These are phyloP conservation scores for Pseudochaenichthys georgianus DNA, from an alignment of 2,797 vertebrate species.

Conservation along the genomic window DNA sequence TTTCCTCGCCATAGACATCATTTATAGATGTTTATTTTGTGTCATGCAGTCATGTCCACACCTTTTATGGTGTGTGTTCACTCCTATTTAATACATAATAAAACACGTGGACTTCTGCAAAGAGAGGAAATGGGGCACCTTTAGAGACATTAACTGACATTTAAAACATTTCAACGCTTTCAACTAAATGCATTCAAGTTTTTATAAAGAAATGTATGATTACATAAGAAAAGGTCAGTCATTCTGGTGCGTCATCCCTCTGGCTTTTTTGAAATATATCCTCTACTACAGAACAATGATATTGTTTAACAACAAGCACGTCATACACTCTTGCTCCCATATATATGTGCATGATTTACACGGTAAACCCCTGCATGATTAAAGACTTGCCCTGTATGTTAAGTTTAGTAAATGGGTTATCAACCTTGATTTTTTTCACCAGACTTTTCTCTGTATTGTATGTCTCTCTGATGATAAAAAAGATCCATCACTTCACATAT, in stretches of 20 bases:
- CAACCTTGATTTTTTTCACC: not conserved
- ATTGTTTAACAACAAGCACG: not conserved
- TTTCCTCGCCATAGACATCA: not conserved
- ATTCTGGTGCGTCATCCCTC: not conserved
- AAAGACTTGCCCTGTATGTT: too few species aligned
- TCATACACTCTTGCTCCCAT: not conserved
- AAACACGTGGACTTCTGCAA: not conserved
- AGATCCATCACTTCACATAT: conserved; percentile 14
- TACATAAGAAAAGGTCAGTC: not conserved
- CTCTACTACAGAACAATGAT: not conserved
- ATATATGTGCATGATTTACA: not conserved
- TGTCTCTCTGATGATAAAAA: not conserved
- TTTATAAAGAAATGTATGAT: not conserved
- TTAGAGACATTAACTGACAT: not conserved
- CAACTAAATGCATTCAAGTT: conserved; percentile 15
- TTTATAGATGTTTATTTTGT: conserved; percentile 27
- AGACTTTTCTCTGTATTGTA: not conserved
- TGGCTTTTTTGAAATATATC: conserved; percentile 2
- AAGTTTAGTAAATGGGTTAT: not conserved
- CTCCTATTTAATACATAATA: conserved; percentile 9
- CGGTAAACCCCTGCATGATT: not conserved
- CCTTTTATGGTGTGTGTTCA: conserved; percentile 30
- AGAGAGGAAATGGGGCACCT: conserved; percentile 2
- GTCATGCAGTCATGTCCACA: not conserved
- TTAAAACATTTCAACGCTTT: conserved; percentile 2